A percentile compares a stretch with the other conserved stretches of the same genome.
Evolutionary conservation across 2,888 invertebrate genomes (phyloP).

Genomic region (Pharmacophagus antenor): DNA sequence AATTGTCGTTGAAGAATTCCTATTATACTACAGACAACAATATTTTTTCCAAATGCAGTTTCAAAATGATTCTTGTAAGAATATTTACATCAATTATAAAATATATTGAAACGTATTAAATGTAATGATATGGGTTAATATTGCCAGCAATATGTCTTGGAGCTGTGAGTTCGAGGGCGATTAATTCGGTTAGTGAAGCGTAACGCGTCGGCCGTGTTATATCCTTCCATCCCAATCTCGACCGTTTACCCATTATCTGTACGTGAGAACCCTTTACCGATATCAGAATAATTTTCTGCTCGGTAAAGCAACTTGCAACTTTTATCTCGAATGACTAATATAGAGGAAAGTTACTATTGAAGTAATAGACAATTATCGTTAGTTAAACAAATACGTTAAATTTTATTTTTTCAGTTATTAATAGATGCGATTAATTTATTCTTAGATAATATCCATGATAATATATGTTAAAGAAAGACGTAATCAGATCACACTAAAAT

Average conservation of each 20-base stretch:
- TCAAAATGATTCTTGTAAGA: no score
- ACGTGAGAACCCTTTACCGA: conserved; percentile 27
- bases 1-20: no score
- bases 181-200: conserved; percentile 28
- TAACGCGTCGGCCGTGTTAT: conserved; percentile 24
- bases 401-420: not conserved
- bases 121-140: conserved; percentile 9
- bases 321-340: conserved; percentile 18
- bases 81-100: no score
- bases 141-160: conserved; percentile 15
- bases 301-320: conserved; percentile 18
- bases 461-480: not conserved
- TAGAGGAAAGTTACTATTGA: conserved; percentile 14
- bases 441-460: no score
- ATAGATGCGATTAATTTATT: not conserved
- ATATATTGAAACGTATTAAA: not conserved
- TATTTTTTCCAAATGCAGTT: no score
- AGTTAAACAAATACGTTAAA: not conserved
- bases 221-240: conserved; percentile 25
- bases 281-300: conserved; percentile 29
- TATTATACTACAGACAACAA: no score
- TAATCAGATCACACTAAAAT: not conserved
- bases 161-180: conserved; percentile 18
- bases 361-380: conserved; percentile 3
- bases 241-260: conserved; percentile 30